Conservation (phyloP, 2,113 vertebrate species). For the Haemorhous mexicanus region DNA sequence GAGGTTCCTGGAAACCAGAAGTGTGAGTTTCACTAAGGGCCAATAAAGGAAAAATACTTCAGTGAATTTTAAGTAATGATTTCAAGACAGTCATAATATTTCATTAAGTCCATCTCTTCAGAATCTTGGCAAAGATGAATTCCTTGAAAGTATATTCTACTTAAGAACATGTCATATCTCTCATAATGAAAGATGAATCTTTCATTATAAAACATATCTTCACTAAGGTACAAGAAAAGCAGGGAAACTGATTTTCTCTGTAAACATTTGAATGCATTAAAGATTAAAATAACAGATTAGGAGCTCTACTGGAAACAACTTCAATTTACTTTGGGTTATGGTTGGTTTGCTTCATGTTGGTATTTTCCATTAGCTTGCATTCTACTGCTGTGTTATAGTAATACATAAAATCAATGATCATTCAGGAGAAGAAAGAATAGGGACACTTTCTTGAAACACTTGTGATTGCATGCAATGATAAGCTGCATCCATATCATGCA, state of each 20-base stretch:
- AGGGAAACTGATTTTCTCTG: constrained; percentile 15
- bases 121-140: constrained; percentile 33
- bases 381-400: neutral
- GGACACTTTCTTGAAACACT: neutral
- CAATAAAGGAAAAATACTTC: neutral
- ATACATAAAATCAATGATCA: neutral
- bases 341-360: neutral
- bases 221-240: constrained; percentile 44
- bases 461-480: neutral
- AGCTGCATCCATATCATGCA: neutral
- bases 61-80: neutral
- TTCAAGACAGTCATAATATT: constrained; percentile 11
- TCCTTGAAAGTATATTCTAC: neutral
- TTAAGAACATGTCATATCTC: constrained; percentile 3
- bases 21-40: neutral
- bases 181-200: neutral
- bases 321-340: constrained; percentile 33
- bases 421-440: neutral
- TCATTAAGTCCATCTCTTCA: neutral
- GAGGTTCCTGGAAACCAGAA: neutral
- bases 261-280: constrained; percentile 23
- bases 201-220: neutral
- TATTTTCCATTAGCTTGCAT: constrained; percentile 12
- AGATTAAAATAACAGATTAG: constrained; percentile 12
- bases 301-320: neutral